Base-by-base conservation (phyloP, 2,113 vertebrate genomes). In the Riparia riparia region DNA sequence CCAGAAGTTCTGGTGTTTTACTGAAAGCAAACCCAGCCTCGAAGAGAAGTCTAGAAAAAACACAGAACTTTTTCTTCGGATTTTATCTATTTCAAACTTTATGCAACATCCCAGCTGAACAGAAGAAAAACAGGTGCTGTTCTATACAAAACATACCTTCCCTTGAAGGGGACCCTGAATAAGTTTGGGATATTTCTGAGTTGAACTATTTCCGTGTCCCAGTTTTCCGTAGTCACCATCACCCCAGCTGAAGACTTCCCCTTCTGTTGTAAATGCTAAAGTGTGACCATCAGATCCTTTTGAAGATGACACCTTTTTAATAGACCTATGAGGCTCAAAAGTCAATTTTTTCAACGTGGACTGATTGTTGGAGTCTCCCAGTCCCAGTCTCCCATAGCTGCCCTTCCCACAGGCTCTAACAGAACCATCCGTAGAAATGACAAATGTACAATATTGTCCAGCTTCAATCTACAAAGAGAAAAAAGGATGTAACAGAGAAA, bases 231-330 rank as follows among this genome's bases (percentile, higher is more conserved):
- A 99, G 94, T 99, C 98, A 44, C 98, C 98, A 3, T 99, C 98
- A 86, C 98, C 98, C 98, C 98, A 99, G 90, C 98, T 99, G 97
- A 98, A 99, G 86, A 99, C 98, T 96, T 99, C 98, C 63, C 98
- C 98, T 97, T 99, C 98, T 29, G 98, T 98, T 26, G 98, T 99
- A 93, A 99, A 98, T 34, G 98, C 98, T 95, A 99, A 95, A 41
- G 98, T 99, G 79, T 99, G 98, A 65, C 98, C 98, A 94, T 99
- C 98, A n/a, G 98, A 99, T 90, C 98, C 98, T 97, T 98, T 99
- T 42, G 98, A 99, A 74, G 98, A 99, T 3, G 98, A 99, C 58
- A 99, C 98, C 71, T 98, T 98, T 90, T 98, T 98, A 96, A 99
- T 98, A 47, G 98, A 98, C 14, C 98, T 98, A 34, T 99, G 98